A percentile compares a stretch with the other conserved stretches of the same genome.
phyloP scores from a whole-genome alignment of 2,797 vertebrate species.

The Anabacerthia variegaticeps region DNA sequence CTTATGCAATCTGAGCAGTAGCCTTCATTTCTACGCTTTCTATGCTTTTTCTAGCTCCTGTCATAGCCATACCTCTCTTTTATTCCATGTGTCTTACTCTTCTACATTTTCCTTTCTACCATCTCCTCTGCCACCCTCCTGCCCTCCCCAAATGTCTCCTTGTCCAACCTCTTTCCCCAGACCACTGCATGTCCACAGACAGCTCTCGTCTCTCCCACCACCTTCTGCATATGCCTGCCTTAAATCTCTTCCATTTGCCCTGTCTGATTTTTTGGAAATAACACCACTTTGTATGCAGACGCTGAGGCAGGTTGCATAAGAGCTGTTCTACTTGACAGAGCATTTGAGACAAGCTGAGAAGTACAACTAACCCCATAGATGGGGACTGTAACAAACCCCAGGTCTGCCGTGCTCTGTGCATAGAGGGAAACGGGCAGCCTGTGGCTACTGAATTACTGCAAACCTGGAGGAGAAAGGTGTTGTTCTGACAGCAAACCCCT shows the following conservation, averaged over 20 bases:
- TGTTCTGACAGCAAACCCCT: background rate
- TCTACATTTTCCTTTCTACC: background rate
- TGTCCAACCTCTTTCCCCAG: background rate
- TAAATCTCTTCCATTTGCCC: background rate
- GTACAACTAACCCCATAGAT: background rate
- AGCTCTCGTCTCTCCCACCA: background rate
- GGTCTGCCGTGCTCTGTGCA: background rate
- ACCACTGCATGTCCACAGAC: rapidly evolving
- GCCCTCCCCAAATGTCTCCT: background rate
- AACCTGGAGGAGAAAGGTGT: background rate
- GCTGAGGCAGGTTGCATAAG: background rate
- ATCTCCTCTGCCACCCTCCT: background rate
- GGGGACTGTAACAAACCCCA: background rate
- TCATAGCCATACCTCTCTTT: background rate
- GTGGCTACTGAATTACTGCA: background rate
- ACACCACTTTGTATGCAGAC: background rate
- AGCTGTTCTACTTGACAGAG: background rate
- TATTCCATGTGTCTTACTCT: background rate
- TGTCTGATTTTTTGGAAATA: background rate
- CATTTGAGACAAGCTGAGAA: background rate
- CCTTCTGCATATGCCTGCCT: background rate
- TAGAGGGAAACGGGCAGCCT: background rate
- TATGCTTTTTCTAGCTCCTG: background rate
- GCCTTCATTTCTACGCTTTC: background rate
- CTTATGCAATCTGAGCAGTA: background rate